A percentile compares a stretch with the other conserved stretches of the same genome.
These are phyloP conservation scores for Drosophila silvestris DNA, from an alignment of 2,888 invertebrate species.

Conservation along the genomic window DNA sequence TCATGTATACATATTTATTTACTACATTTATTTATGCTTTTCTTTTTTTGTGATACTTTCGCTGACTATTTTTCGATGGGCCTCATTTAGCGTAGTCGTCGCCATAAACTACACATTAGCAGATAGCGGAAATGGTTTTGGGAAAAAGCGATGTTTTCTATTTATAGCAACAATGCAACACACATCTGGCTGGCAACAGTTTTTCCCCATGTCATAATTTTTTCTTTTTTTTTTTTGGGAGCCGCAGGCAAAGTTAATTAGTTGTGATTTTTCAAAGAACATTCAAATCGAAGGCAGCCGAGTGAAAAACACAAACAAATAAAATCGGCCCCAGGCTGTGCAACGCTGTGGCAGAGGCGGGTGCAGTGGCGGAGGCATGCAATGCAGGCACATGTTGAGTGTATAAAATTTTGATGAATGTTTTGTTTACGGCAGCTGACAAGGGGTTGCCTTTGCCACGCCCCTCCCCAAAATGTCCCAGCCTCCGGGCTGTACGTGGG, in stretches of 20 bases:
- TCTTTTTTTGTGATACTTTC: not conserved
- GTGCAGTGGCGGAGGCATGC: not conserved
- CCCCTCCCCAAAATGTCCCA: conserved; percentile 1
- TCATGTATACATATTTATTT: not conserved
- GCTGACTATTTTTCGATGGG: conserved; percentile 36
- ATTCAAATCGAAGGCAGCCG: conserved; percentile 64
- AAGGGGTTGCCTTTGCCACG: conserved; percentile 56
- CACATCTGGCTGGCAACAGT: conserved; percentile 60
- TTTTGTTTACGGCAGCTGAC: conserved; percentile 70
- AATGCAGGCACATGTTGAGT: conserved; percentile 73
- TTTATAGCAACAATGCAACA: conserved; percentile 59
- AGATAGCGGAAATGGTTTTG: conserved; percentile 42
- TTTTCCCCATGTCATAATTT: conserved; percentile 43
- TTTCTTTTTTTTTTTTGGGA: conserved; percentile 7
- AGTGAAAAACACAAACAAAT: conserved; percentile 49
- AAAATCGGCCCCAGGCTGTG: conserved; percentile 28
- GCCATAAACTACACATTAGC: conserved; percentile 60
- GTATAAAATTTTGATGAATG: conserved; percentile 78
- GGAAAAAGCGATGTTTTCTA: conserved; percentile 43
- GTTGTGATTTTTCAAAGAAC: conserved; percentile 80
- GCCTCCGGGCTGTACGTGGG: conserved; percentile 10
- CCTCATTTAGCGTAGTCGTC: conserved; percentile 46
- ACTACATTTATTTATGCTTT: not conserved
- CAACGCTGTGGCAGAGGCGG: not conserved
- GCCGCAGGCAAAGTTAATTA: conserved; percentile 86